These are phyloP conservation scores for Coilia nasus DNA, from an alignment of 2,797 vertebrate genomes.

Conservation along the genomic window DNA sequence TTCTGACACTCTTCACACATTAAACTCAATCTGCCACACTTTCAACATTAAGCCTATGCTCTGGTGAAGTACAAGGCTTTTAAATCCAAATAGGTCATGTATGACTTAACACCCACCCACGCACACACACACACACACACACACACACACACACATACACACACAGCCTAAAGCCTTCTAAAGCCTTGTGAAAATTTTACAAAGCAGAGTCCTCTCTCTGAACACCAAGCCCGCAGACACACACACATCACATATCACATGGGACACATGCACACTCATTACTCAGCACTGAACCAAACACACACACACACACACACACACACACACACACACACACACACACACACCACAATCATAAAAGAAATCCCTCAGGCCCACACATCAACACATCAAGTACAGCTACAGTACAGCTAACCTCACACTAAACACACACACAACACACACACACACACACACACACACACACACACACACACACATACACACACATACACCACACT, in stretches of 20 bases:
- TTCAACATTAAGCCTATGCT: not conserved
- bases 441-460: too few relatives aligned
- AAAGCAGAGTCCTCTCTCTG: not conserved
- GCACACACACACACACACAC: too few relatives aligned
- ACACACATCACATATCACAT: not conserved
- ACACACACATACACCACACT: too few relatives aligned
- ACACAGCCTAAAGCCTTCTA: not conserved
- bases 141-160: too few relatives aligned
- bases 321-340: too few relatives aligned
- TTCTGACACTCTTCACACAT: not conserved
- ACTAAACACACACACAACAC: not conserved
- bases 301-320: too few relatives aligned
- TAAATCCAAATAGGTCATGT: slow-evolving; percentile 22
- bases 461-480: too few relatives aligned
- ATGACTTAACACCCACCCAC: not conserved
- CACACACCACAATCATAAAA: too few relatives aligned
- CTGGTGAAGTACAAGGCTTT: not conserved
- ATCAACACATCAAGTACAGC: too few relatives aligned
- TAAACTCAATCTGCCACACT: not conserved
- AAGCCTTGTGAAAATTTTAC: not conserved
- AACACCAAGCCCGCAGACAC: not conserved
- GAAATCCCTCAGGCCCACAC: too few relatives aligned
- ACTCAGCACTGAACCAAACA: not conserved
- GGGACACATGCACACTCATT: not conserved
- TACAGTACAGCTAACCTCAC: not conserved